Conservation (phyloP, 1,140 invertebrate genomes). For the Hesperophylax magnus region DNA sequence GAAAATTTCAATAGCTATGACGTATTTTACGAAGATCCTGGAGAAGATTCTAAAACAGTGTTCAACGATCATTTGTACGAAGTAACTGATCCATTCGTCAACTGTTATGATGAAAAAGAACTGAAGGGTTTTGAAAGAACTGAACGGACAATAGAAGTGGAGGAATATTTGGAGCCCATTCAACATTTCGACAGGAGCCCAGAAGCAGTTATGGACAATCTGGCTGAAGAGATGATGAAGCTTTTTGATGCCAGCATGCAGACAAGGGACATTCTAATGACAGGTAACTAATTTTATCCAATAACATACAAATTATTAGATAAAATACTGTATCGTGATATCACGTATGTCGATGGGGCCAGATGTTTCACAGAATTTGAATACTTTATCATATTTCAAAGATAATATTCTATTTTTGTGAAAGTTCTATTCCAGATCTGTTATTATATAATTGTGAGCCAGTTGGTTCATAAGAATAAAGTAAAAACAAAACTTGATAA, state of each 20-base stretch:
- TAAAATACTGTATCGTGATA: too few species aligned
- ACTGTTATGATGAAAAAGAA: constrained; percentile 5
- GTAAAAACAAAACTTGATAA: too few species aligned
- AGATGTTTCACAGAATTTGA: too few species aligned
- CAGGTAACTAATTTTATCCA: not conserved
- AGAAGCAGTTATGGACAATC: constrained; percentile 44
- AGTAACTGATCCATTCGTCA: constrained; percentile 9
- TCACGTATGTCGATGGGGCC: too few species aligned
- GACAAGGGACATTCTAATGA: not conserved
- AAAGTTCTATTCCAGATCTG: too few species aligned
- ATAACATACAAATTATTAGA: too few species aligned
- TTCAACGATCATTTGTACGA: constrained; percentile 32
- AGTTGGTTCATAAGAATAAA: too few species aligned
- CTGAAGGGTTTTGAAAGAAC: not conserved
- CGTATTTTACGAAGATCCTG: constrained; percentile 38
- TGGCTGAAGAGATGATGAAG: constrained; percentile 53
- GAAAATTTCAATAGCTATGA: not conserved
- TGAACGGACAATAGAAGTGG: constrained; percentile 19
- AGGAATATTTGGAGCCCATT: constrained; percentile 42
- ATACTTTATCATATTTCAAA: too few species aligned
- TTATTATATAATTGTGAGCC: too few species aligned
- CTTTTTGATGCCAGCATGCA: constrained; percentile 48
- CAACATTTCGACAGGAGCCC: constrained; percentile 18
- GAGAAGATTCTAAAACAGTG: not conserved
- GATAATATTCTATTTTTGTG: too few species aligned